Base-by-base conservation (phyloP, 2,888 invertebrate species). In the Eilema depressum region DNA sequence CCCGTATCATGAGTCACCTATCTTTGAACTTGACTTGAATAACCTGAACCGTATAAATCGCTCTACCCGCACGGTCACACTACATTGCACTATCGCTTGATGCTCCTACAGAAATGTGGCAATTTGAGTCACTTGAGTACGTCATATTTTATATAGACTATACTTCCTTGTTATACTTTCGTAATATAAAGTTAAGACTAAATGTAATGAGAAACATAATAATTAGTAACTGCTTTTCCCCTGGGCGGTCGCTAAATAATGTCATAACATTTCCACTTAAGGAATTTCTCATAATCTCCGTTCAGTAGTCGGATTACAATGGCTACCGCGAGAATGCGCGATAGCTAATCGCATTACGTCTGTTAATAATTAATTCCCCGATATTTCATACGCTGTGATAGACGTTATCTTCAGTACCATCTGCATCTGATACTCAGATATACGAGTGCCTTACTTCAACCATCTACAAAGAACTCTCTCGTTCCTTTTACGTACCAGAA, bases 341-440 rank as follows among this genome's bases (percentile, higher is more conserved):
- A 91, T 91, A 91, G 88, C 89, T 92, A 91, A 92, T 92, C 92
- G 90, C 87, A 92, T 92, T 91, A 92, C 86, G 87, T 88, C 87
- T 90, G 86, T 89, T 88, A 89, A 89, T 92, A 92, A 92, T 92
- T 92, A 92, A 91, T 91, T 91, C 90, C 86, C 88, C 85, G 89
- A 92, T 91, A 91, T 92, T 91, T 91, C 89, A 91, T 91, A 88
- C 85, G 82, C 82, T 81, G 79, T 91, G 91, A 92, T 90, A 85
- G 92, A 92, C 92, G 85, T 89, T 92, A 93, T 93, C 93, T 87
- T 66, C 76, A 78, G 79, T 81, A 85, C 85, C 85, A 90, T 92
- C 92, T 90, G 85, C 82, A 88, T 90, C 88, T 86, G 90, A 90
- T 89, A 88, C 80, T 79, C 79, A 83, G 81, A 86, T 85, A 83